Evolutionary conservation across 2,797 vertebrate species (phyloP).

Genomic region (Gymnoscopelus braueri): DNA sequence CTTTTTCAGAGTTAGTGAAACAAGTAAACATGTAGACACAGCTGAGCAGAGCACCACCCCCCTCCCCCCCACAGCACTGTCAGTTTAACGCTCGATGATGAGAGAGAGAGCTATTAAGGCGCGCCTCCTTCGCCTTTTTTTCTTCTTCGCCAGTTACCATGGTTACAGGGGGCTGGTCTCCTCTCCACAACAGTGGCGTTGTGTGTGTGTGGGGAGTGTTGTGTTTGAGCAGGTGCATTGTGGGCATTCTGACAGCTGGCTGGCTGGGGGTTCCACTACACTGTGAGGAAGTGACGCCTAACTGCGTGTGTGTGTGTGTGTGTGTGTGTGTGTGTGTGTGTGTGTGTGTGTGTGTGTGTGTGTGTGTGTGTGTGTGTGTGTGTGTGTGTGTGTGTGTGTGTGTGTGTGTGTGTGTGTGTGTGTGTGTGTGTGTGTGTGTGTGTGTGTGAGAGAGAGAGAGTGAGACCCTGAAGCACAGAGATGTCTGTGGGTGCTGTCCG

Average conservation of each 20-base stretch:
- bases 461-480: too few relatives aligned
- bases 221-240: constrained; percentile 44
- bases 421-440: background rate
- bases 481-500: too few relatives aligned
- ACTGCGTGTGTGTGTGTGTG: background rate
- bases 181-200: background rate
- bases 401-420: constrained; percentile 8
- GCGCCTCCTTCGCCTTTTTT: background rate
- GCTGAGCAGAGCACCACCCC: too few relatives aligned
- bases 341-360: background rate
- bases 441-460: too few relatives aligned
- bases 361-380: constrained; percentile 1
- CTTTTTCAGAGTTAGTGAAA: too few relatives aligned
- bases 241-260: constrained; percentile 48
- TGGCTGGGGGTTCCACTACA: background rate
- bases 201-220: background rate
- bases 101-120: constrained; percentile 41
- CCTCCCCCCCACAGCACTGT: constrained; percentile 11
- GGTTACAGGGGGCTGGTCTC: constrained; percentile 11
- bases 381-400: background rate
- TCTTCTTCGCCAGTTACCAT: constrained; percentile 30
- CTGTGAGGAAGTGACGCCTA: too few relatives aligned
- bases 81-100: constrained; percentile 28
- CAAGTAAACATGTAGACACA: background rate
- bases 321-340: background rate